A percentile compares a stretch with the other conserved stretches of the same genome.
Evolutionary conservation across 1,140 invertebrate species (phyloP).

Genomic region (Himalopsyche phryganea): DNA sequence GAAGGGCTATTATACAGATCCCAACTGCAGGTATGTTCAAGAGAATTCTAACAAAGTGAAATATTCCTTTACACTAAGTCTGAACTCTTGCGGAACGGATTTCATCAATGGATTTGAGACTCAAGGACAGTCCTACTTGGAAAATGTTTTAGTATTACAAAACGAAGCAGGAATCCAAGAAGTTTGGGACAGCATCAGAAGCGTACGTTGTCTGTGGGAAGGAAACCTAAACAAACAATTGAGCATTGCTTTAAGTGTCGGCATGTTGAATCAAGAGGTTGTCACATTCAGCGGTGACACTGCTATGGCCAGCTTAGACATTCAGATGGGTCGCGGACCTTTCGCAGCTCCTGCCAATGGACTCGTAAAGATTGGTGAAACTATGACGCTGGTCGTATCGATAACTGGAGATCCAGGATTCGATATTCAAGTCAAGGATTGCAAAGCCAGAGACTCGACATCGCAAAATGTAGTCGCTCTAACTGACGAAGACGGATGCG

Average conservation of each 20-base stretch:
- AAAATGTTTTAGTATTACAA: conserved; percentile 76
- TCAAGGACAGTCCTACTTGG: conserved; percentile 72
- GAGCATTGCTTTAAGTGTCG: conserved; percentile 70
- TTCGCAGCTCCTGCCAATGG: conserved; percentile 72
- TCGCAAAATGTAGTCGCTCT: conserved; percentile 64
- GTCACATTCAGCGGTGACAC: conserved; percentile 82
- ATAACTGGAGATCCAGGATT: conserved; percentile 77
- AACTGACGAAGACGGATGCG: conserved; percentile 75
- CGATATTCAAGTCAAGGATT: conserved; percentile 75
- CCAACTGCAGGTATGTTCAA: conserved; percentile 69
- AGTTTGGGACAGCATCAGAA: conserved; percentile 75
- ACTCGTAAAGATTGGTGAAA: conserved; percentile 78
- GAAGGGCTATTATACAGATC: conserved; percentile 70
- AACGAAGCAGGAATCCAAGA: conserved; percentile 79
- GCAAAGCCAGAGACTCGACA: conserved; percentile 67
- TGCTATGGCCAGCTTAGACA: conserved; percentile 73
- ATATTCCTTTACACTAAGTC: conserved; percentile 70
- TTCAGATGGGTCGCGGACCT: conserved; percentile 74
- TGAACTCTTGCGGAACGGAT: conserved; percentile 77
- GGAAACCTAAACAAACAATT: conserved; percentile 73
- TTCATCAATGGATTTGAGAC: conserved; percentile 76
- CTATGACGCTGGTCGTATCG: conserved; percentile 77
- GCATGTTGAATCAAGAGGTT: conserved; percentile 75
- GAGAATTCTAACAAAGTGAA: conserved; percentile 66
- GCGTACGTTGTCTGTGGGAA: conserved; percentile 79